These are phyloP conservation scores for Aethes cnicana DNA, from an alignment of 2,888 invertebrate species.

Conservation along the genomic window DNA sequence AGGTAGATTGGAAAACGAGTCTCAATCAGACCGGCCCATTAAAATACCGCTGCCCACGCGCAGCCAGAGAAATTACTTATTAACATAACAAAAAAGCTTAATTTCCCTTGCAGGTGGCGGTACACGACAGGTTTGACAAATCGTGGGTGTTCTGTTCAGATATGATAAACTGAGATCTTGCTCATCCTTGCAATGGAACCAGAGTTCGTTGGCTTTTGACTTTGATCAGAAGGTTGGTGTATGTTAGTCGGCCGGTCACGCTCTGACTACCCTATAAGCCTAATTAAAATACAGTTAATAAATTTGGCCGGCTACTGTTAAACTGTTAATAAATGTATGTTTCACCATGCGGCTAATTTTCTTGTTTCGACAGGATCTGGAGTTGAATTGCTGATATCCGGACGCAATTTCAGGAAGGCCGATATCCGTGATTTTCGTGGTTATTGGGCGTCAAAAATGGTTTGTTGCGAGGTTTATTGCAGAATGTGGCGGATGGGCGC, in stretches of 20 bases:
- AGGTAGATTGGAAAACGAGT: slow-evolving; percentile 16
- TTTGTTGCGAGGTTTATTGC: slow-evolving; percentile 44
- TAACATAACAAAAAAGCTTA: slow-evolving; percentile 36
- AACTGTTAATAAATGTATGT: no score
- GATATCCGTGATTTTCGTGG: neutral
- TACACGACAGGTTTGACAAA: slow-evolving; percentile 16
- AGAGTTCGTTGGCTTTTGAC: slow-evolving; percentile 12
- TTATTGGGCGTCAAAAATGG: slow-evolving; percentile 2
- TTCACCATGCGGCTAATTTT: neutral
- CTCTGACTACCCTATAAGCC: slow-evolving; percentile 17
- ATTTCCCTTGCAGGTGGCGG: slow-evolving; percentile 21
- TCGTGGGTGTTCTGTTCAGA: slow-evolving; percentile 20
- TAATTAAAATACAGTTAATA: slow-evolving; percentile 22
- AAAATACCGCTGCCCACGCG: slow-evolving; percentile 61
- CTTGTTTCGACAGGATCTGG: neutral
- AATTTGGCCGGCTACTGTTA: slow-evolving; percentile 9
- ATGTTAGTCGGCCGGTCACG: slow-evolving; percentile 16
- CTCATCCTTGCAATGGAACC: slow-evolving; percentile 11
- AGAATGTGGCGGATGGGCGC: slow-evolving; percentile 38
- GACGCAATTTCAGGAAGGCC: neutral
- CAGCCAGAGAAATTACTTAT: slow-evolving; percentile 42
- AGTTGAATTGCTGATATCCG: slow-evolving; percentile 1
- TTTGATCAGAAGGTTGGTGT: slow-evolving; percentile 7
- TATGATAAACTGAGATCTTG: slow-evolving; percentile 18
- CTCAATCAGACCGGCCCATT: slow-evolving; percentile 47